Evolutionary conservation across 92 coral and sea anemone genomes (phyloP), one percentile per base, ranked within the genome.

Genomic region (Ricordea florida): DNA sequence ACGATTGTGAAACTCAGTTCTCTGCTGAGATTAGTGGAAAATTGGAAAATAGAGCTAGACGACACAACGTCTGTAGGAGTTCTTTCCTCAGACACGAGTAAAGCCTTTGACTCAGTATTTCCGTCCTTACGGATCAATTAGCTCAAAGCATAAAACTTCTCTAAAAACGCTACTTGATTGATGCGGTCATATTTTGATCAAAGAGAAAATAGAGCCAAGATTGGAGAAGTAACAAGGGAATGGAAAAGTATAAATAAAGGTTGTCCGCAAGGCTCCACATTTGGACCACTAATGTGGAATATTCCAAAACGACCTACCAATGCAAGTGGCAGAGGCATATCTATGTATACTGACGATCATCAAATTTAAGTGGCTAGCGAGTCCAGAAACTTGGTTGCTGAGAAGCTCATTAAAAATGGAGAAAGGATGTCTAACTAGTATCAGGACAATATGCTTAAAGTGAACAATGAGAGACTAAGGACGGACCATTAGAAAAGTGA

Each of bases 271-370:
- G 74, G 89, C 28, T 84, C 84, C 24, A 42, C 58, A 18, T 53
- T 84, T 18, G 80, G 84, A 31, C 84, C 79, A 13, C 70, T 76
- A 17, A 29, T 69, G 42, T 84, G 89, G 89, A 84, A 84, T 45
- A 18, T 74, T 21, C 42, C 81, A 73, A 30, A 73, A 73, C 42
- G 80, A 73, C 50, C 20, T 73, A 46, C 18, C 18, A 27, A n/a
- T n/a, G n/a, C n/a, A n/a, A n/a, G n/a, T n/a, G n/a, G n/a, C n/a
- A n/a, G n/a, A n/a, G n/a, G n/a, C n/a, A n/a, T n/a, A n/a, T n/a
- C n/a, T n/a, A n/a, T n/a, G n/a, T n/a, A n/a, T n/a, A n/a, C n/a
- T n/a, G n/a, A n/a, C n/a, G n/a, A n/a, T n/a, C n/a, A n/a, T n/a
- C n/a, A n/a, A n/a, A n/a, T n/a, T n/a, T n/a, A n/a, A n/a, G n/a